Evolutionary conservation across 2,797 vertebrate genomes (phyloP).

Genomic region (Telmatherina bonti): DNA sequence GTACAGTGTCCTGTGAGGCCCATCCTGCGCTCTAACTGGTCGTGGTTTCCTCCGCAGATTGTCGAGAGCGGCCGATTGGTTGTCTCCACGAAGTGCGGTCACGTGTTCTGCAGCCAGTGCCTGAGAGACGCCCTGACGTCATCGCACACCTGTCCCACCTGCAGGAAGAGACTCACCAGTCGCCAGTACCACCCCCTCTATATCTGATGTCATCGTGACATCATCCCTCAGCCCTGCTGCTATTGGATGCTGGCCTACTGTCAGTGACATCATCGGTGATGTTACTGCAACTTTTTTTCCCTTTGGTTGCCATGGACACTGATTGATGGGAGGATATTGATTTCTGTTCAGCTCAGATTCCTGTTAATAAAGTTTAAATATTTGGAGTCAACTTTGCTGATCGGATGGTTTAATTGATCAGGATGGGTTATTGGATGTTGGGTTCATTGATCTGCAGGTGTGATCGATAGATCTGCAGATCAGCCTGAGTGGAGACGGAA

Average conservation of each 20-base stretch:
- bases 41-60: slow-evolving; percentile 79
- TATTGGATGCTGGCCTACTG: not conserved
- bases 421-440: no score
- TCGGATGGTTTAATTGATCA: no score
- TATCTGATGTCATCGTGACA: slow-evolving; percentile 79
- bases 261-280: slow-evolving; percentile 7
- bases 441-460: no score
- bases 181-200: slow-evolving; percentile 97
- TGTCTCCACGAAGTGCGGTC: slow-evolving; percentile 95
- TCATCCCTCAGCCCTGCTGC: not conserved
- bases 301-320: not conserved
- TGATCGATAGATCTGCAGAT: no score
- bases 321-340: slow-evolving; percentile 8
- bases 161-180: slow-evolving; percentile 92
- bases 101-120: slow-evolving; percentile 97
- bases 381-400: not conserved
- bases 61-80: slow-evolving; percentile 91
- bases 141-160: slow-evolving; percentile 92
- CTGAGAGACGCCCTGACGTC: slow-evolving; percentile 88
- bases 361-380: slow-evolving; percentile 30
- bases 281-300: slow-evolving; percentile 8
- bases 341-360: not conserved
- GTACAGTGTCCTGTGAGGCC: no score
- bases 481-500: no score
- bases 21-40: not conserved